These are phyloP conservation scores for Colletes gigas DNA, from an alignment of 1,140 invertebrate genomes.

Conservation along the genomic window DNA sequence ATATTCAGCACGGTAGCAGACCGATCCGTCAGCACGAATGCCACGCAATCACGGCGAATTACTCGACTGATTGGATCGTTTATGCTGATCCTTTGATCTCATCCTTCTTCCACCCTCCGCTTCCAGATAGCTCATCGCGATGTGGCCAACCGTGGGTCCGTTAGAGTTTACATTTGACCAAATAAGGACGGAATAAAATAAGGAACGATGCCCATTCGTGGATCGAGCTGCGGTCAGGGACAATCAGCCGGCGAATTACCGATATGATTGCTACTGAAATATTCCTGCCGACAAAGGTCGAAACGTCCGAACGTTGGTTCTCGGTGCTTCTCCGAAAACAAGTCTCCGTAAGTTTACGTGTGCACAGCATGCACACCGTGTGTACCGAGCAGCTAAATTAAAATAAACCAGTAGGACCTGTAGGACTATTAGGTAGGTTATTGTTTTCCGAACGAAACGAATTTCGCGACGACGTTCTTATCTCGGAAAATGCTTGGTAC, in stretches of 20 bases:
- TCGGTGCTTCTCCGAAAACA: slow-evolving; percentile 12
- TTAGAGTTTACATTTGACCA: slow-evolving; percentile 79
- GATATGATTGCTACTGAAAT: slow-evolving; percentile 82
- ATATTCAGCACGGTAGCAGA: slow-evolving; percentile 63
- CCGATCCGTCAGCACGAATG: slow-evolving; percentile 56
- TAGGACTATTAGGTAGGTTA: too few relatives aligned
- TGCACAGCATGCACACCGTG: slow-evolving; percentile 24
- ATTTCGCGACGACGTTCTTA: not conserved
- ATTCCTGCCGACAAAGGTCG: slow-evolving; percentile 78
- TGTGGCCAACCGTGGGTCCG: slow-evolving; percentile 50
- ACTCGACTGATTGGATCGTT: slow-evolving; percentile 81
- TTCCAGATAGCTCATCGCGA: slow-evolving; percentile 5
- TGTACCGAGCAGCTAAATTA: not conserved
- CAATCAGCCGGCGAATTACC: slow-evolving; percentile 80
- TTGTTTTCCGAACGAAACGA: not conserved
- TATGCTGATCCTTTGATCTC: slow-evolving; percentile 80
- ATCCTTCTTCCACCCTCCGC: slow-evolving; percentile 46
- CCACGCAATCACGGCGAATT: slow-evolving; percentile 79
- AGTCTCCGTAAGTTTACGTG: slow-evolving; percentile 42
- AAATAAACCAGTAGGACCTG: not conserved
- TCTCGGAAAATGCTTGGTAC: not conserved
- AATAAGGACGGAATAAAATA: slow-evolving; percentile 80
- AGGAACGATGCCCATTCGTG: slow-evolving; percentile 72
- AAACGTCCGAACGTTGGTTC: slow-evolving; percentile 11
- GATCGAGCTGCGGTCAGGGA: slow-evolving; percentile 79